Conservation (phyloP, 1,140 invertebrate genomes). For the Pissodes strobi region DNA sequence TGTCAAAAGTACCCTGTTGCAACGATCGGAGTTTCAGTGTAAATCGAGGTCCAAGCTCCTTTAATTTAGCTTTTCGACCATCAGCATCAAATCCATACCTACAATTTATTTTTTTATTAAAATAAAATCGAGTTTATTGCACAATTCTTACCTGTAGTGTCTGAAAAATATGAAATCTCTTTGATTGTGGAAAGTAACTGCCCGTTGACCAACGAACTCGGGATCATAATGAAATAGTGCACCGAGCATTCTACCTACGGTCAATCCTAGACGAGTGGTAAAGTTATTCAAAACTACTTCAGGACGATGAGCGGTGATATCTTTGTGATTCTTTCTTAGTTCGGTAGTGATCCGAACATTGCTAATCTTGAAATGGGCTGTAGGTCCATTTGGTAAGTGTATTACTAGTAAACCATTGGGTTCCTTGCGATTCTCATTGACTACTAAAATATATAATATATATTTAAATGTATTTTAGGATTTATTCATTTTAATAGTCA, state of each 20-base stretch:
- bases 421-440: constrained; percentile 91
- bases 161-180: constrained; percentile 98
- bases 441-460: constrained; percentile 67
- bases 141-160: constrained; percentile 81
- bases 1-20: constrained; percentile 96
- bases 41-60: constrained; percentile 94
- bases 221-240: constrained; percentile 96
- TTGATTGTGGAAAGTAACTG: constrained; percentile 98
- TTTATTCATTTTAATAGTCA: too few relatives aligned
- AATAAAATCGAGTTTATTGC: neutral
- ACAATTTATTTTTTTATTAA: constrained; percentile 37
- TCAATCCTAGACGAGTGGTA: constrained; percentile 87
- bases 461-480: too few relatives aligned
- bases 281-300: constrained; percentile 98
- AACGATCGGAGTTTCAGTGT: constrained; percentile 90
- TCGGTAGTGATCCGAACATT: constrained; percentile 85
- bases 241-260: constrained; percentile 91
- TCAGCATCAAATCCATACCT: constrained; percentile 91
- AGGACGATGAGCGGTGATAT: constrained; percentile 83
- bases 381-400: constrained; percentile 95
- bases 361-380: constrained; percentile 82
- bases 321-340: constrained; percentile 73
- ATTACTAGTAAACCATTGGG: constrained; percentile 91
- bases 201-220: constrained; percentile 89
- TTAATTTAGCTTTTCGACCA: constrained; percentile 79